A percentile compares a stretch with the other conserved stretches of the same genome.
Evolutionary conservation across 2,888 invertebrate species (phyloP).

Genomic region (Bruchidius siliquastri): DNA sequence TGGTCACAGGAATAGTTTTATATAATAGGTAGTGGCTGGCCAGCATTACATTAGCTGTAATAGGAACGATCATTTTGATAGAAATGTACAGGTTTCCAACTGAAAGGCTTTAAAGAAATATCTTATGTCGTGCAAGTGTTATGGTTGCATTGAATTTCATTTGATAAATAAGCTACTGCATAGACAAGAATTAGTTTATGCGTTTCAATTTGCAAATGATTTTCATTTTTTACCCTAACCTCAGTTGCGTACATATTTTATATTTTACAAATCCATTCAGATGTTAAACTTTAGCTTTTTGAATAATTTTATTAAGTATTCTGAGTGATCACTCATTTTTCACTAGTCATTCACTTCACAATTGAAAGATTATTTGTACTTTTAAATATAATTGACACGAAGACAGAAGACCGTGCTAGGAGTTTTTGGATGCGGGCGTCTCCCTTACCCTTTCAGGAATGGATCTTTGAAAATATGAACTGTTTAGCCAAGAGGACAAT

Average conservation of each 20-base stretch:
- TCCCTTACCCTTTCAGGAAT: not conserved
- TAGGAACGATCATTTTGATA: not conserved
- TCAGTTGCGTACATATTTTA: no score
- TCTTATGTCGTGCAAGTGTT: not conserved
- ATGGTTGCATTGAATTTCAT: not conserved
- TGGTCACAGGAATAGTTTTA: not conserved
- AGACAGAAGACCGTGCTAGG: not conserved
- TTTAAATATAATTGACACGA: not conserved
- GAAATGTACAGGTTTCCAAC: not conserved
- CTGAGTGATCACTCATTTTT: not conserved
- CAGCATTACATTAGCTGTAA: not conserved
- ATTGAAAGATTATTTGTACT: not conserved
- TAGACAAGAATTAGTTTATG: not conserved
- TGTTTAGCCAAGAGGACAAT: constrained; percentile 2
- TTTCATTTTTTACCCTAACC: no score
- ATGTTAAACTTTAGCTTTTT: no score
- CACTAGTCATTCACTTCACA: not conserved
- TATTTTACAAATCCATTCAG: no score
- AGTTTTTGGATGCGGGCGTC: not conserved
- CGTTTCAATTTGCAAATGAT: not conserved
- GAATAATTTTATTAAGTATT: no score
- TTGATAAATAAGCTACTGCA: not conserved
- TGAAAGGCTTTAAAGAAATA: not conserved
- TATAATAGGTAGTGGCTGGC: not conserved
- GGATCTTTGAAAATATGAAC: not conserved